Evolutionary conservation across 2,113 vertebrate genomes (phyloP).

Genomic region (Semnopithecus entellus): DNA sequence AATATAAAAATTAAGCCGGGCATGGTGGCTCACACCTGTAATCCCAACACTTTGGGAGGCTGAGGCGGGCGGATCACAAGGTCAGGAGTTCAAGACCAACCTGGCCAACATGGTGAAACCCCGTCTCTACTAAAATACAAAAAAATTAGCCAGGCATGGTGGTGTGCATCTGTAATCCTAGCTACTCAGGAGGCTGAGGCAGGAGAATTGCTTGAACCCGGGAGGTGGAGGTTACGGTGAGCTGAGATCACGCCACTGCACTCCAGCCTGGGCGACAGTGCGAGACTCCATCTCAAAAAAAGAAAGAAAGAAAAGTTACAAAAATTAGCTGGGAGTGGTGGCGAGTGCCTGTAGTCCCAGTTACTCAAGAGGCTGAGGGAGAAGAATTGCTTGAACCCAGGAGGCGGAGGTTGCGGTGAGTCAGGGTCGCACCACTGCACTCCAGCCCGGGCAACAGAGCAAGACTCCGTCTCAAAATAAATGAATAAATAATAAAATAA

Average conservation of each 20-base stretch:
- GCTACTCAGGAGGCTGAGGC: too few species aligned
- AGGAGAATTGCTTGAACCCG: too few species aligned
- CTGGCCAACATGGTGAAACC: too few species aligned
- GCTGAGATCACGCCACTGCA: too few species aligned
- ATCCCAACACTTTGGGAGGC: neutral
- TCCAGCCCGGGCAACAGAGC: neutral
- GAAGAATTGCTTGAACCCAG: neutral
- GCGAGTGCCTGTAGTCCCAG: neutral
- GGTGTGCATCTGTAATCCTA: too few species aligned
- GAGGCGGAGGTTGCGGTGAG: neutral
- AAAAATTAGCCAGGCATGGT: too few species aligned
- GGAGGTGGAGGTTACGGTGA: too few species aligned
- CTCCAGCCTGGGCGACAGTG: too few species aligned
- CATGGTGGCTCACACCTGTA: neutral
- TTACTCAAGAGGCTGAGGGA: neutral
- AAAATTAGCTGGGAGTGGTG: neutral
- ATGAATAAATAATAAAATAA: too few species aligned
- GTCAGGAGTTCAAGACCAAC: too few species aligned
- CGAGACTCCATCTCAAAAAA: too few species aligned
- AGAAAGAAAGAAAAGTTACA: neutral
- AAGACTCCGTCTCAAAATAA: neutral
- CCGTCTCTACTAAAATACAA: too few species aligned
- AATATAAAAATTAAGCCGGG: neutral
- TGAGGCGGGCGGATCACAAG: neutral
- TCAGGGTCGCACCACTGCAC: neutral